These are phyloP conservation scores for Perca flavescens DNA, from an alignment of 2,113 vertebrate species.

Conservation along the genomic window DNA sequence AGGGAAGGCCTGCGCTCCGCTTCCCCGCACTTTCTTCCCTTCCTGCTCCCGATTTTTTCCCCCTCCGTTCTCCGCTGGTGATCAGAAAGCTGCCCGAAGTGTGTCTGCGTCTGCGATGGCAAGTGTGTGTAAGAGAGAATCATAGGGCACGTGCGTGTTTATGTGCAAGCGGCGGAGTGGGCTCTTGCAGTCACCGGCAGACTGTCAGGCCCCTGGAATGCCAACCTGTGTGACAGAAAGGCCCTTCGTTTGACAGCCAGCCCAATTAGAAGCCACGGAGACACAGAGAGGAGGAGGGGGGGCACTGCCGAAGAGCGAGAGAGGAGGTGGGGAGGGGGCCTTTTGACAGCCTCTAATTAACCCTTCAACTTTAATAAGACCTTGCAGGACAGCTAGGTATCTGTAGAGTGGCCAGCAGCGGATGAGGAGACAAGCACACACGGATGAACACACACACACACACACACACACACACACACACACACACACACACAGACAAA, in stretches of 20 bases:
- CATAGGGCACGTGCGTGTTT: slow-evolving; percentile 9
- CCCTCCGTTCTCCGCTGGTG: slow-evolving; percentile 47
- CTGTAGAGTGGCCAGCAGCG: slow-evolving; percentile 58
- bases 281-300: slow-evolving; percentile 61
- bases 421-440: slow-evolving; percentile 45
- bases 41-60: not conserved
- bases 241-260: slow-evolving; percentile 83
- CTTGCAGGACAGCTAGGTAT: slow-evolving; percentile 71
- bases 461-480: slow-evolving; percentile 16
- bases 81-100: slow-evolving; percentile 47
- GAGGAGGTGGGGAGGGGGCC: not conserved
- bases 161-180: slow-evolving; percentile 31
- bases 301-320: slow-evolving; percentile 14
- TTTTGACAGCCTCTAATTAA: slow-evolving; percentile 79
- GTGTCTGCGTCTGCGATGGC: not conserved
- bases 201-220: slow-evolving; percentile 89
- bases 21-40: slow-evolving; percentile 26
- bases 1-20: slow-evolving; percentile 30
- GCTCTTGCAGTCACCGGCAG: slow-evolving; percentile 76
- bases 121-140: slow-evolving; percentile 6
- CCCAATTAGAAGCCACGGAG: slow-evolving; percentile 83
- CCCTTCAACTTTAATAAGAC: slow-evolving; percentile 80
- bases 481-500: slow-evolving; percentile 25
- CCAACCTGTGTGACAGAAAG: slow-evolving; percentile 86
- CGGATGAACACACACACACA: slow-evolving; percentile 17